Evolutionary conservation across 2,797 vertebrate species (phyloP), one percentile per base, ranked within the genome.

Genomic region (Galaxias olidus): DNA sequence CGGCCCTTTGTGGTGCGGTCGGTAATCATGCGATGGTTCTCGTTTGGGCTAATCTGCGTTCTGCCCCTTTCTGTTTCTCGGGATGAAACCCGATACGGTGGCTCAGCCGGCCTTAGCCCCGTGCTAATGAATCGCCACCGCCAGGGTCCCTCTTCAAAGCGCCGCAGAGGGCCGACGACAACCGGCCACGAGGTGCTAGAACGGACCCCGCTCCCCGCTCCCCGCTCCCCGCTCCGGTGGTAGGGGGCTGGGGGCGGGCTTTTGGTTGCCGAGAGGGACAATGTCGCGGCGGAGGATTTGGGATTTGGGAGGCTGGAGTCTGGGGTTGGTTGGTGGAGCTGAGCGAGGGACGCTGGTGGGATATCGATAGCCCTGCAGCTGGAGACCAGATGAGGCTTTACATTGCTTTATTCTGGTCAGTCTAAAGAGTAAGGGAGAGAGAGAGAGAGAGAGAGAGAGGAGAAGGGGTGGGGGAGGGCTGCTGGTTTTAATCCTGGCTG

Each of bases 41-140:
- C 48, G 53, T 80, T 77, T 43, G 66, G 66, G 77, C 78, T 86
- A 79, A 88, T 87, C 82, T 74, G 61, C 67, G 77, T 72, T 73
- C 66, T 51, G 59, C 51, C 65, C 69, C 61, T 58, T 73, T 72
- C 74, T 74, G 65, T 78, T 81, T 75, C 77, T 75, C 46, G 45
- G 71, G 69, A 75, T 76, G 83, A 87, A 90, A 82, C 79, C 71
- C 19, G 78, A 89, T 83, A 84, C 57, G 59, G 59, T 56, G 61
- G 78, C 71, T 83, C 77, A 77, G 74, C 71, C 67, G 71, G 77
- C 77, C 82, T 84, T 79, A 80, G 78, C 79, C 82, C 68, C 66
- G 66, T 41, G 58, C 74, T 81, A 88, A 90, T 90, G 87, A 85
- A 87, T 88, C 73, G 57, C 60, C 53, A 0, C 65, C 69, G 71